Conservation (phyloP, 2,888 invertebrate species). For the Dinocampus coccinellae region DNA sequence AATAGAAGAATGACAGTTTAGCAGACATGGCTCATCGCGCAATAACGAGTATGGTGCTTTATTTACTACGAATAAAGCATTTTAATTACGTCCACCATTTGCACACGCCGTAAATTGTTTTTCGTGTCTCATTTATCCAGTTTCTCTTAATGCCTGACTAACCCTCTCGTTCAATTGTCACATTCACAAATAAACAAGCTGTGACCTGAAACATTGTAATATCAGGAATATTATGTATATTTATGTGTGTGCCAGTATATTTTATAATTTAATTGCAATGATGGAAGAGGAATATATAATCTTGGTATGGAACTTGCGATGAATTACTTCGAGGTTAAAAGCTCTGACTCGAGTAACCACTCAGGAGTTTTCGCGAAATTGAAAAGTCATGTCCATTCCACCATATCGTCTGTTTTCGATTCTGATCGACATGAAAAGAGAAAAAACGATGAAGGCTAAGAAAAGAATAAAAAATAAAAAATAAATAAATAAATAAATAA, state of each 20-base stretch:
- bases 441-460: background rate
- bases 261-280: background rate
- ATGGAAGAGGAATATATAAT: background rate
- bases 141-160: conserved; percentile 46
- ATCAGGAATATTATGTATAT: conserved; percentile 15
- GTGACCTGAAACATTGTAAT: conserved; percentile 18
- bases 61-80: conserved; percentile 39
- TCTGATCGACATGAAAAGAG: conserved; percentile 28
- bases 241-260: background rate
- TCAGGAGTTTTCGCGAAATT: conserved; percentile 36
- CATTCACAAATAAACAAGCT: conserved; percentile 17
- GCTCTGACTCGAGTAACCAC: background rate
- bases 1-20: conserved; percentile 30
- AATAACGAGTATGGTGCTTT: conserved; percentile 42
- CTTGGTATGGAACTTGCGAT: background rate
- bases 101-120: conserved; percentile 48
- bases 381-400: conserved; percentile 44
- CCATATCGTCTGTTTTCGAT: conserved; percentile 41
- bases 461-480: background rate
- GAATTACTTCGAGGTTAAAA: background rate
- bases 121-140: conserved; percentile 51
- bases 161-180: conserved; percentile 44
- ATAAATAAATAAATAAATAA: too few relatives aligned
- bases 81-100: conserved; percentile 49
- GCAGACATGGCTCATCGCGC: conserved; percentile 44